A percentile compares a stretch with the other conserved stretches of the same genome.
These are phyloP conservation scores for Aradophagus sp. DNA, from an alignment of 1,140 invertebrate genomes.

Conservation along the genomic window DNA sequence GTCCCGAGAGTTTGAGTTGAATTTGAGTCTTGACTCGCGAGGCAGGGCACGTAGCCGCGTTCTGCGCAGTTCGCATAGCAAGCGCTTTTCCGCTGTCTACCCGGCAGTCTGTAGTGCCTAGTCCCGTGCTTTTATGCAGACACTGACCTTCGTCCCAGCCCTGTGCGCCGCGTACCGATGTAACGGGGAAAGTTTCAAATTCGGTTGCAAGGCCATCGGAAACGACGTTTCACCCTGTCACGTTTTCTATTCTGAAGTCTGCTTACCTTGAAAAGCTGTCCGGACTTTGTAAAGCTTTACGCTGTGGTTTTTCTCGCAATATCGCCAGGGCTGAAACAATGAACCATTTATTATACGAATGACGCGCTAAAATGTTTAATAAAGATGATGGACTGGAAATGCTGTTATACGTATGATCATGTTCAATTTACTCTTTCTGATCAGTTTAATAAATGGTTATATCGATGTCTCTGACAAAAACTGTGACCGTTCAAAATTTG, in stretches of 20 bases:
- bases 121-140: slow-evolving; percentile 74
- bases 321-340: too few species aligned
- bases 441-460: too few species aligned
- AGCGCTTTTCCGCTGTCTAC: slow-evolving; percentile 65
- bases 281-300: slow-evolving; percentile 35
- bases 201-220: slow-evolving; percentile 72
- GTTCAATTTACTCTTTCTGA: too few species aligned
- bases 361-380: too few species aligned
- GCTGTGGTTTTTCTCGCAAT: too few species aligned
- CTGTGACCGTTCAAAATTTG: too few species aligned
- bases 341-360: too few species aligned
- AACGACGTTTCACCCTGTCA: slow-evolving; percentile 59
- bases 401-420: too few species aligned
- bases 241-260: slow-evolving; percentile 55
- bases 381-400: too few species aligned
- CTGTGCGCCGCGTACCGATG: slow-evolving; percentile 54
- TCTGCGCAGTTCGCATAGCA: slow-evolving; percentile 74
- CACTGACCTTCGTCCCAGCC: slow-evolving; percentile 73
- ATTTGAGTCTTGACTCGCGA: slow-evolving; percentile 72
- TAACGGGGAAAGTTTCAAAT: slow-evolving; percentile 74
- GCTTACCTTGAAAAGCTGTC: slow-evolving; percentile 53
- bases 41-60: slow-evolving; percentile 72
- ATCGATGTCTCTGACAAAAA: too few species aligned
- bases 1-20: slow-evolving; percentile 69
- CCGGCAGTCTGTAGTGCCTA: slow-evolving; percentile 67